phyloP scores from a whole-genome alignment of 1,140 invertebrate species.

The Delia radicum region DNA sequence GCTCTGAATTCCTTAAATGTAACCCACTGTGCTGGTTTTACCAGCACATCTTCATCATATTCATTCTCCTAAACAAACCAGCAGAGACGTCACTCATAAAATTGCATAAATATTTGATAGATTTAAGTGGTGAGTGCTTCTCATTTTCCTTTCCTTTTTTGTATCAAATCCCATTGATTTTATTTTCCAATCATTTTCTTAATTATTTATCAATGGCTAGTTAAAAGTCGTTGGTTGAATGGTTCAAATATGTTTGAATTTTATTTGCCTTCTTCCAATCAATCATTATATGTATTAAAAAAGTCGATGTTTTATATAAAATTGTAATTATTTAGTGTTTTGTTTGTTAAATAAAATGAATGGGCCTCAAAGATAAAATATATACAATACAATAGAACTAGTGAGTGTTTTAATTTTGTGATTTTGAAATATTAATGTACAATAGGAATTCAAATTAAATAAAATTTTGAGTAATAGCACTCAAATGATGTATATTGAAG shows the following conservation, averaged over 20 bases:
- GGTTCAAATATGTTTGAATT: background rate
- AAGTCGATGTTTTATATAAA: background rate
- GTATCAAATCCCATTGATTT: background rate
- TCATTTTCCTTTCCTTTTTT: background rate
- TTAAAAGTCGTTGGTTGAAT: background rate
- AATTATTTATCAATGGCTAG: background rate
- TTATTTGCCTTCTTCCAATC: background rate
- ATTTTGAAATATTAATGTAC: too few species aligned
- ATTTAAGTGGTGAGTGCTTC: background rate
- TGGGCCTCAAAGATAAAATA: background rate
- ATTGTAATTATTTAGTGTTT: background rate
- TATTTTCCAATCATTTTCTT: background rate
- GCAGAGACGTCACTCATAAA: too few species aligned
- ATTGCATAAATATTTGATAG: background rate
- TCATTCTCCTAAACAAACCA: too few species aligned
- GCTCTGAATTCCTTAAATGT: background rate
- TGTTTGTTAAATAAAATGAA: background rate
- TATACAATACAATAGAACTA: too few species aligned
- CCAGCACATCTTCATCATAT: background rate
- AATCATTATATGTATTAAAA: background rate
- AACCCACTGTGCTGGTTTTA: background rate
- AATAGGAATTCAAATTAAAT: too few species aligned
- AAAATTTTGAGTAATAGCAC: too few species aligned
- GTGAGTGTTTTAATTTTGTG: too few species aligned
- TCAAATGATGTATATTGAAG: too few species aligned